Evolutionary conservation across 2,888 invertebrate species (phyloP).

Genomic region (Itoplectis maculator): DNA sequence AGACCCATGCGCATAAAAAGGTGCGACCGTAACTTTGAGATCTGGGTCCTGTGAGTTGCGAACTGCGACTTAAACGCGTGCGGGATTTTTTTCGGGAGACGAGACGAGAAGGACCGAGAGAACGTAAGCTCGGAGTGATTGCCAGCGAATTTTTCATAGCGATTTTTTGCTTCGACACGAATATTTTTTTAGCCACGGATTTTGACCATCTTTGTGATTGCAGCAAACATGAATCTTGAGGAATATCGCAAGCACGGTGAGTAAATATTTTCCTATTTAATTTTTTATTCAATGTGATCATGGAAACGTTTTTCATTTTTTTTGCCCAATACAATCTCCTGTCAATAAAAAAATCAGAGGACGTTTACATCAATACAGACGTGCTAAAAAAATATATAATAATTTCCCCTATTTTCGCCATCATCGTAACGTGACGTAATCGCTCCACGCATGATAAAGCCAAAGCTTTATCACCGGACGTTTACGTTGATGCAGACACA

Average conservation of each 20-base stretch:
- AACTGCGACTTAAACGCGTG: constrained; percentile 14
- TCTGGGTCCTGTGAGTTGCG: constrained; percentile 81
- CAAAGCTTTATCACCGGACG: background rate
- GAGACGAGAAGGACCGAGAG: constrained; percentile 5
- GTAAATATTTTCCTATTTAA: constrained; percentile 60
- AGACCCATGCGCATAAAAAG: constrained; percentile 82
- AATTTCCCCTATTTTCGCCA: too few relatives aligned
- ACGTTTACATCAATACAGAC: too few relatives aligned
- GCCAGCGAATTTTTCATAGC: too few relatives aligned
- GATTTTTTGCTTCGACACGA: background rate
- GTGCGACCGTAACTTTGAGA: constrained; percentile 82
- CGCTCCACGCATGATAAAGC: background rate
- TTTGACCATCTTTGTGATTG: constrained; percentile 61
- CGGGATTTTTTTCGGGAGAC: constrained; percentile 15
- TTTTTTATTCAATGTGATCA: background rate
- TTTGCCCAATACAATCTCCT: too few relatives aligned
- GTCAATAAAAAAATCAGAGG: too few relatives aligned
- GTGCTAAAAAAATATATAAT: too few relatives aligned
- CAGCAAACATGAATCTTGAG: constrained; percentile 82
- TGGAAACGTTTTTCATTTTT: too few relatives aligned
- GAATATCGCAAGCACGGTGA: constrained; percentile 83
- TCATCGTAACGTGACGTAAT: too few relatives aligned
- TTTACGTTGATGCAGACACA: background rate
- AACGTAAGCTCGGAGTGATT: constrained; percentile 27
- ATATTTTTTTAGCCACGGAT: background rate